Conservation (phyloP, 2,888 invertebrate species). For the Mythimna ferrago region DNA sequence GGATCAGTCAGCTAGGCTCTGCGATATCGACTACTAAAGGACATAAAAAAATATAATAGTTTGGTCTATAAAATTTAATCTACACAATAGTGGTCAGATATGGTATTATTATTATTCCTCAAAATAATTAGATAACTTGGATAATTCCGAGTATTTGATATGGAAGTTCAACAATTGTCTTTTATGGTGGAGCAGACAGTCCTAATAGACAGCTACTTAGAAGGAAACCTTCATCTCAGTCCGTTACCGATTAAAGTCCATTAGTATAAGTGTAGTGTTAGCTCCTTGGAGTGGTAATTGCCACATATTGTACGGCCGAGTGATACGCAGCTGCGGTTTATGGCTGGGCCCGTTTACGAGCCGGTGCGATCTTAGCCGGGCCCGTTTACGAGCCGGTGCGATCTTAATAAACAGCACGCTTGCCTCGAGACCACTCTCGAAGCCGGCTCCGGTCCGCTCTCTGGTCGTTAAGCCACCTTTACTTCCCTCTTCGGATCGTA, state of each 20-base stretch:
- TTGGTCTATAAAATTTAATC: no score
- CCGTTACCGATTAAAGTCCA: constrained; percentile 26
- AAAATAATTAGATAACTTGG: neutral
- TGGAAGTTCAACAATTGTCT: neutral
- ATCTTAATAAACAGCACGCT: constrained; percentile 74
- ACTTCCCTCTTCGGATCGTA: constrained; percentile 31
- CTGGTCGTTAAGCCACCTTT: constrained; percentile 49
- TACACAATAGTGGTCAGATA: no score
- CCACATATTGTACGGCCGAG: constrained; percentile 62
- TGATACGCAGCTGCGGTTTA: constrained; percentile 76
- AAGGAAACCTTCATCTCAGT: constrained; percentile 6
- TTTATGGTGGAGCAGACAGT: neutral
- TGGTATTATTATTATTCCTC: no score
- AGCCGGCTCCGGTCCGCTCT: constrained; percentile 20
- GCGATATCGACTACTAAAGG: no score
- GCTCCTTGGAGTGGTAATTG: constrained; percentile 55
- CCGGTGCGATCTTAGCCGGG: constrained; percentile 69
- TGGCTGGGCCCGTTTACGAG: constrained; percentile 73
- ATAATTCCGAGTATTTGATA: neutral
- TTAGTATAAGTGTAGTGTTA: constrained; percentile 41
- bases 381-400: constrained; percentile 72
- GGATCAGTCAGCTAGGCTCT: no score
- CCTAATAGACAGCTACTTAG: neutral
- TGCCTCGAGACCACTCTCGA: constrained; percentile 52
- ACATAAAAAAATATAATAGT: no score